Base-by-base conservation (phyloP, 2,888 invertebrate species). In the Plagodis pulveraria region DNA sequence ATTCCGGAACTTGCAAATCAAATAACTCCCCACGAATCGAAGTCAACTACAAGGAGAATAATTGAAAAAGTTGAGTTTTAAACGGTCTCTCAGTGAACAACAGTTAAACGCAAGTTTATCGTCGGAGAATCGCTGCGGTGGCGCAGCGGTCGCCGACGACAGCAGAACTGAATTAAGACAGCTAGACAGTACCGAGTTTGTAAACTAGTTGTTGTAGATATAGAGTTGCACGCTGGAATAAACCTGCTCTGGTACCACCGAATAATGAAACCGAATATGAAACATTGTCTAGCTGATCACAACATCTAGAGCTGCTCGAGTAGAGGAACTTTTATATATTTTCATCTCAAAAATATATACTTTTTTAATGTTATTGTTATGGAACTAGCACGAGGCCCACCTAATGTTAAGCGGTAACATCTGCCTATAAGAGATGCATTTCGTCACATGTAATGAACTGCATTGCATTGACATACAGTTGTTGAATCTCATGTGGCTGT, bases 101-200 rank as follows among this genome's bases (percentile, higher is more conserved):
- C 77, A 77, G 78, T 77, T 78, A 72, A 76, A 70, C 58, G 71
- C 66, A 73, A 78, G 78, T 80, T 82, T 78, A 77, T 77, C 74
- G 79, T 66, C 61, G 67, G 64, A 62, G 73, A 72, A 71, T 72
- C 76, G 76, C 68, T 62, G 74, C 72, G 74, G 66, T 45, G 69
- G 66, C 73, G 75, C 78, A 70, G 79, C 75, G 81, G 77, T 76
- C 76, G 76, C 65, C 71, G 65, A 72, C 73, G 78, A 84, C 80
- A 82, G 68, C 73, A 73, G 71, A 82, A 83, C 83, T 81, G 84
- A 80, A 84, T 84, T 84, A 83, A 83, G 82, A 83, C 82, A 76
- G 73, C 74, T 66, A 72, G 77, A 80, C 77, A 77, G 76, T 77
- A 73, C 76, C 72, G 68, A 83, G 80, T 81, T 81, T 70, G 78